Evolutionary conservation across 2,888 invertebrate genomes (phyloP).

Genomic region (Clusia tigrina): DNA sequence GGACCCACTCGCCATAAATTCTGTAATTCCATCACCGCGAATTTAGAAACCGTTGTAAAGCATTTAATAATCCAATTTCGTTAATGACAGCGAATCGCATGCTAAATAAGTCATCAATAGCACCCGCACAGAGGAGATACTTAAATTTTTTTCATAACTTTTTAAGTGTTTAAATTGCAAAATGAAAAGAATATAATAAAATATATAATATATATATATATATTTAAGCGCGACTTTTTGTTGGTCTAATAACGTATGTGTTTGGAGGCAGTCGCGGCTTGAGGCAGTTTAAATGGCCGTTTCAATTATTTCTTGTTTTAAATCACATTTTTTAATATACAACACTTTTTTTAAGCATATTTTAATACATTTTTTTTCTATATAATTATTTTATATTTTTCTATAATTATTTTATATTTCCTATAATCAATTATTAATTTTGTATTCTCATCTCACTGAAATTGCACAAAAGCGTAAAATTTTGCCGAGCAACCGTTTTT

Average conservation of each 20-base stretch:
- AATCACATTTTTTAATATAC: not conserved
- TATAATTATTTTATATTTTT: not conserved
- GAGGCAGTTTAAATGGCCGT: too few species aligned
- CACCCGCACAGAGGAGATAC: not conserved
- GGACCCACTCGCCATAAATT: too few species aligned
- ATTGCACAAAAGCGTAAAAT: too few species aligned
- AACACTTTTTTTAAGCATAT: not conserved
- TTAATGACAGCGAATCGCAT: too few species aligned
- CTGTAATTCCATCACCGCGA: too few species aligned
- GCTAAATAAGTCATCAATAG: too few species aligned
- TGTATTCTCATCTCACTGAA: not conserved
- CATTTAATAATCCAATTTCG: not conserved
- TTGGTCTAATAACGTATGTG: too few species aligned
- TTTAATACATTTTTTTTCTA: not conserved
- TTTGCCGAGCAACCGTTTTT: not conserved
- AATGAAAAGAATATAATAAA: too few species aligned
- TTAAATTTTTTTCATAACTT: not conserved
- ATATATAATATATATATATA: too few species aligned
- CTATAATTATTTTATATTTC: not conserved
- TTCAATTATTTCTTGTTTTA: not conserved
- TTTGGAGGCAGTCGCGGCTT: not conserved
- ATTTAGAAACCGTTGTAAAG: not conserved
- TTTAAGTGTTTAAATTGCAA: not conserved
- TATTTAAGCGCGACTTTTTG: too few species aligned
- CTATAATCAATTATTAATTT: not conserved